Conservation (phyloP, 1,140 invertebrate genomes). For the Drosophila nasuta region DNA sequence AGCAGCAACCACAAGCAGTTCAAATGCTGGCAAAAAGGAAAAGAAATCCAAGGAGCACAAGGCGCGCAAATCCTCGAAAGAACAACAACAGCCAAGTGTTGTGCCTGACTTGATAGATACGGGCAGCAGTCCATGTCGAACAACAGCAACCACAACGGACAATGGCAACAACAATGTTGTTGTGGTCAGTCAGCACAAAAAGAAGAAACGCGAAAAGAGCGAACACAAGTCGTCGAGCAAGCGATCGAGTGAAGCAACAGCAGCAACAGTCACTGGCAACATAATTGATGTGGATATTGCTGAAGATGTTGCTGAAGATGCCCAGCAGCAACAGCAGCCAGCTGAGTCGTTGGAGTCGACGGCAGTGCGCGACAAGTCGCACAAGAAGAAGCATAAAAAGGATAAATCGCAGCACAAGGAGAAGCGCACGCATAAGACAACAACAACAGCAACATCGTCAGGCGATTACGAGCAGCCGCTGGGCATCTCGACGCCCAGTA, state of each 20-base stretch:
- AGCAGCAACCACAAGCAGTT: not conserved
- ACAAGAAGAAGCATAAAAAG: conserved; percentile 82
- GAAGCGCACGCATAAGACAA: conserved; percentile 44
- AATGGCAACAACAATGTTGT: conserved; percentile 35
- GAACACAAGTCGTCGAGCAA: conserved; percentile 74
- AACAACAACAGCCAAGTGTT: conserved; percentile 1
- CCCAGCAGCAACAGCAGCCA: not conserved
- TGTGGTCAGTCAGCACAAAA: conserved; percentile 60
- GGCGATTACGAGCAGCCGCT: conserved; percentile 91
- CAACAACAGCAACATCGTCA: not conserved
- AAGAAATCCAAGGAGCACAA: conserved; percentile 62
- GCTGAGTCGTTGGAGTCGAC: not conserved
- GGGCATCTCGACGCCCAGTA: conserved; percentile 96
- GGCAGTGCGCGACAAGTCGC: conserved; percentile 46
- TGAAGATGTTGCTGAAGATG: not conserved
- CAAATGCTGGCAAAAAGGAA: conserved; percentile 50
- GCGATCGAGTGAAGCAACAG: conserved; percentile 41
- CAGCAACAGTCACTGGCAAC: conserved; percentile 1
- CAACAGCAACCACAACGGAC: conserved; percentile 4
- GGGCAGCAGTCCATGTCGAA: conserved; percentile 54
- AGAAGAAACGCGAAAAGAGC: conserved; percentile 85
- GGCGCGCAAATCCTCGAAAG: conserved; percentile 22
- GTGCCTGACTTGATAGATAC: conserved; percentile 66
- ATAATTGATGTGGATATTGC: conserved; percentile 51
- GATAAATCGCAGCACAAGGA: conserved; percentile 65